Conservation (phyloP, 2,888 invertebrate genomes). For the Heliconius cydno region DNA sequence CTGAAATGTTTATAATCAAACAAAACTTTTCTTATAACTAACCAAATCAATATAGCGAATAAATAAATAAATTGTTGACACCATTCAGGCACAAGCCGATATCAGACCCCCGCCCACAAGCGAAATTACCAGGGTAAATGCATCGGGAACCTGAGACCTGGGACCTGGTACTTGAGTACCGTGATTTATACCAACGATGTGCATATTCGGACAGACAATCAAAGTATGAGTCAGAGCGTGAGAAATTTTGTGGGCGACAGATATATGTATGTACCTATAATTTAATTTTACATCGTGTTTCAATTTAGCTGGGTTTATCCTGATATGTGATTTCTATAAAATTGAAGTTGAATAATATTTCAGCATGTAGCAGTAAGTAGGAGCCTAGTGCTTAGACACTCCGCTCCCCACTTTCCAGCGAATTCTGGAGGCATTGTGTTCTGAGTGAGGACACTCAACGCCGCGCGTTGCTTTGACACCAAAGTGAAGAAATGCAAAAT, state of each 20-base stretch:
- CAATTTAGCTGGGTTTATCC: not conserved
- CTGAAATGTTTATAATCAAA: not conserved
- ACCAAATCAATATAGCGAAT: too few species aligned
- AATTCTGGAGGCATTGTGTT: too few species aligned
- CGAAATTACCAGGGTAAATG: slow-evolving; percentile 47
- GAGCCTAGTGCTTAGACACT: too few species aligned
- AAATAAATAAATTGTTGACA: not conserved
- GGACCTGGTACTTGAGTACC: slow-evolving; percentile 31
- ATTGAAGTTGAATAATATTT: not conserved
- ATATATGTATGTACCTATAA: not conserved
- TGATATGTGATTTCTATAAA: not conserved
- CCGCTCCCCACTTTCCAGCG: too few species aligned
- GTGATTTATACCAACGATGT: slow-evolving; percentile 41
- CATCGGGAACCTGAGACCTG: slow-evolving; percentile 31
- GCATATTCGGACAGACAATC: slow-evolving; percentile 44
- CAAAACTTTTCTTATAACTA: not conserved
- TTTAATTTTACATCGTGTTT: slow-evolving; percentile 1
- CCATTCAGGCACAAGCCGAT: slow-evolving; percentile 41
- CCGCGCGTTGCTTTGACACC: too few species aligned
- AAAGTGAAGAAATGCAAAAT: too few species aligned
- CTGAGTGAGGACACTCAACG: too few species aligned
- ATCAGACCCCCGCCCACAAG: slow-evolving; percentile 44
- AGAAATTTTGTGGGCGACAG: slow-evolving; percentile 38
- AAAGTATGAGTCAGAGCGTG: slow-evolving; percentile 41
- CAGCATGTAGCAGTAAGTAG: too few species aligned